Base-by-base conservation (phyloP, 92 coral and sea anemone species). In the Zoanthus gigantus region DNA sequence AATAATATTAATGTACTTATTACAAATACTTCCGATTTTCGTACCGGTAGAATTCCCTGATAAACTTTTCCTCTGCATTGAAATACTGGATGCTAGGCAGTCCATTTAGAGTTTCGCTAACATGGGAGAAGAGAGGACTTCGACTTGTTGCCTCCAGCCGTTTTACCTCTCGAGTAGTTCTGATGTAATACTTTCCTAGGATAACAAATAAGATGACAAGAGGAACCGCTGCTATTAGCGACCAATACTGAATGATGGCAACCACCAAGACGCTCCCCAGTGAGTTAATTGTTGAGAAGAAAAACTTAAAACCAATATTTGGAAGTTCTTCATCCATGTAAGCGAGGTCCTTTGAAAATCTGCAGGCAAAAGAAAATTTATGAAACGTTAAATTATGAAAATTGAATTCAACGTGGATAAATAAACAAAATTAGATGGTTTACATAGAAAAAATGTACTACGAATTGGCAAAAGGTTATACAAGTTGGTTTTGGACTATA, bases 111-210 rank as follows among this genome's bases (percentile, higher is more conserved):
- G 92, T 77, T 37, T 83, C 92, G 46, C 86, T 84, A 63, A 90
- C 77, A 16, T 90, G 92, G 9, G 92, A 90, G 79, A 85, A 90
- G 34, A 90, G 68, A 54, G 92, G 92, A 18, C 92, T 90, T 31
- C 89, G 34, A 54, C 53, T 57, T 1, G 72, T 80, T n/a, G 85
- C 85, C 18, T 80, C 85, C 44, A 80, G 58, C 18, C 85, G 85
- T 50, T 80, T 80, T 2, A 80, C 85, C 74, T 80, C 85, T 65
- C 85, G 58, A 8, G 85, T 80, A 8, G 85, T 80, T 80, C 85
- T 80, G 8, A 80, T 61, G 18, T 80, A 80, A 34, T 80, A 80
- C 42, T 37, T 65, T 28, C 85, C 85, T 17, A 80, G 74, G 68
- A 80, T 61, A 17, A 80, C 85, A 80, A 80, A 80, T 74, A 80